Conservation (phyloP, 2,797 vertebrate species). For the Leptatherina wallacei region DNA sequence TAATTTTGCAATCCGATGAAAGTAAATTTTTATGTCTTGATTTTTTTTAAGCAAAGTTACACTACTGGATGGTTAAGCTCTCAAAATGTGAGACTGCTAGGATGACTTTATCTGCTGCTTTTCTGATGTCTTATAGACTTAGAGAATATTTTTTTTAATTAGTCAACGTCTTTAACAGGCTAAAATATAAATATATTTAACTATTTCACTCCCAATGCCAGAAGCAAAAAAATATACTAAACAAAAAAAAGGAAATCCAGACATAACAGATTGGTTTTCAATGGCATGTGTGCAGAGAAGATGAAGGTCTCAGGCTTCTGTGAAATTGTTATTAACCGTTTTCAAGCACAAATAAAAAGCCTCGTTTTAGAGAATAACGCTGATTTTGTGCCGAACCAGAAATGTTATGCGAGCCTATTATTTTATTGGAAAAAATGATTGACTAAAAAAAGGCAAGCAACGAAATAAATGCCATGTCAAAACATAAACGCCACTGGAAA, state of each 20-base stretch:
- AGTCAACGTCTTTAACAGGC: background rate
- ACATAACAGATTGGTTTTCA: background rate
- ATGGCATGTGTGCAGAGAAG: background rate
- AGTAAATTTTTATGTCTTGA: no score
- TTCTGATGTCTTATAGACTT: background rate
- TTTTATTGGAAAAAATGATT: no score
- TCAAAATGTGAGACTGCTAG: background rate
- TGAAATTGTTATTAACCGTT: background rate
- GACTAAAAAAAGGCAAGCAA: no score
- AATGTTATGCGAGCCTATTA: no score
- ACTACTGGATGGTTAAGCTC: background rate
- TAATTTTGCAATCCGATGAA: no score
- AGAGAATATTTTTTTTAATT: no score
- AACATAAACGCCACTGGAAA: background rate
- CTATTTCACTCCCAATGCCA: background rate
- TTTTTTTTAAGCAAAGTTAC: background rate
- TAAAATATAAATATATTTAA: no score
- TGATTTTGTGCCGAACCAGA: no score
- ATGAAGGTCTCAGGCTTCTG: background rate
- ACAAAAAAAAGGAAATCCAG: background rate
- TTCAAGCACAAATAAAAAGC: background rate
- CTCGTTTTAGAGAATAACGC: no score
- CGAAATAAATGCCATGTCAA: background rate
- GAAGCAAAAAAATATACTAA: background rate
- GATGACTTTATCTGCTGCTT: background rate